These are phyloP conservation scores for Petrophora chlorosata DNA, from an alignment of 2,888 invertebrate species.

Conservation along the genomic window DNA sequence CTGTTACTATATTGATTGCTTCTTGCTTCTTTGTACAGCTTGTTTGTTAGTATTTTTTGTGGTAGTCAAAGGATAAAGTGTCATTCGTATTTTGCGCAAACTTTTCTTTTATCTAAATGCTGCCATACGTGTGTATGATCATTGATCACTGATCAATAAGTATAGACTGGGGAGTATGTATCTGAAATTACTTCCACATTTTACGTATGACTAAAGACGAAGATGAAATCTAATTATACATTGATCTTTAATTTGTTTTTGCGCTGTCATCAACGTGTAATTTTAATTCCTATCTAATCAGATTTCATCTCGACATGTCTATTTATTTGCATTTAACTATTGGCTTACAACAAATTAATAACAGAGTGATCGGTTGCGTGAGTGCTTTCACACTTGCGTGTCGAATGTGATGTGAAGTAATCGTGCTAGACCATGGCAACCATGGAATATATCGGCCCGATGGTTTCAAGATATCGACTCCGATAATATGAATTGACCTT, in stretches of 20 bases:
- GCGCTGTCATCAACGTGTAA: slow-evolving; percentile 14
- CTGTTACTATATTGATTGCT: slow-evolving; percentile 59
- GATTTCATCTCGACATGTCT: slow-evolving; percentile 37
- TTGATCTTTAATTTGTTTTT: neutral
- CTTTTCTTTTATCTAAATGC: too few species aligned
- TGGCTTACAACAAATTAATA: slow-evolving; percentile 50
- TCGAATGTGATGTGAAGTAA: slow-evolving; percentile 41
- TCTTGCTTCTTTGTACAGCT: slow-evolving; percentile 31
- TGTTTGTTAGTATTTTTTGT: too few species aligned
- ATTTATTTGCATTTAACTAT: slow-evolving; percentile 45
- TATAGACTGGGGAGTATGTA: too few species aligned
- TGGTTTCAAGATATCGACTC: slow-evolving; percentile 21
- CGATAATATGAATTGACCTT: slow-evolving; percentile 21
- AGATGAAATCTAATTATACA: neutral
- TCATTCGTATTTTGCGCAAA: too few species aligned
- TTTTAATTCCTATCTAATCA: slow-evolving; percentile 29
- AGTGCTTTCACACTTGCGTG: slow-evolving; percentile 54
- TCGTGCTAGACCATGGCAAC: slow-evolving; percentile 29
- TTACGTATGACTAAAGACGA: neutral
- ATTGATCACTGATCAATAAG: too few species aligned
- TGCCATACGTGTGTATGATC: too few species aligned
- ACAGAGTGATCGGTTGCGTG: slow-evolving; percentile 55
- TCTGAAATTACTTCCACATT: neutral
- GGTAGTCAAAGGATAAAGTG: too few species aligned
- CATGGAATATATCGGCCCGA: slow-evolving; percentile 22